Base-by-base conservation (phyloP, 2,888 invertebrate genomes). In the Tenthredo notha region DNA sequence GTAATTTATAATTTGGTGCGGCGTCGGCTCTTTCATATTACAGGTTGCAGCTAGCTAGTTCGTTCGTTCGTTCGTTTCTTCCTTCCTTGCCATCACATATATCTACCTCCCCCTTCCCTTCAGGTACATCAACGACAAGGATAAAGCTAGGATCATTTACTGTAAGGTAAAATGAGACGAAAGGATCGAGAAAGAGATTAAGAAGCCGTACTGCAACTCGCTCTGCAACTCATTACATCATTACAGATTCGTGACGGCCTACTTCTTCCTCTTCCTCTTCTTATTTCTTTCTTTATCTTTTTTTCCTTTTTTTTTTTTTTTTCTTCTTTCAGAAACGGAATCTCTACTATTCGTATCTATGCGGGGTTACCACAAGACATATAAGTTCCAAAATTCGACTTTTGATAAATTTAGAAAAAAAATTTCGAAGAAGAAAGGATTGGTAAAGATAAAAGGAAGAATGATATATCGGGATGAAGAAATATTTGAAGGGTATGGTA, bases 171-270 rank as follows among this genome's bases (percentile, higher is more conserved):
- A 74, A 43, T 21, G 72, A 80, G 40, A 80, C n/a, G 25, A 61
- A 54, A n/a, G 43, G 18, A 80, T 58, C 37, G n/a, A 61, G 61
- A 80, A 61, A 54, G 50, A 54, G 54, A 77, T 77, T 54, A 54
- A 47, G 78, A 78, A 61, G 61, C 29, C 37, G 75, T 61, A n/a
- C 54, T 29, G 74, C 15, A 29, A 29, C 74, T 74, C 29, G 82
- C 83, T 83, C 83, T 67, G 83, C 83, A 83, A 83, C 85, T 85
- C 85, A 84, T 85, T 85, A 85, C 85, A 84, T 65, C 74, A 85
- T 85, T 85, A 85, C 84, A 85, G 84, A 85, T 84, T 85, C 85
- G 85, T 84, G 84, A 72, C 85, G 84, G 85, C 85, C 85, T 85
- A 85, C 85, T 85, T 85, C 84, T 29, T 65, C 67, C 21, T 61